A percentile compares a stretch with the other conserved stretches of the same genome.
These are phyloP conservation scores for Microctenopoma stevenorrisi DNA, from an alignment of 2,797 vertebrate genomes.

Conservation along the genomic window DNA sequence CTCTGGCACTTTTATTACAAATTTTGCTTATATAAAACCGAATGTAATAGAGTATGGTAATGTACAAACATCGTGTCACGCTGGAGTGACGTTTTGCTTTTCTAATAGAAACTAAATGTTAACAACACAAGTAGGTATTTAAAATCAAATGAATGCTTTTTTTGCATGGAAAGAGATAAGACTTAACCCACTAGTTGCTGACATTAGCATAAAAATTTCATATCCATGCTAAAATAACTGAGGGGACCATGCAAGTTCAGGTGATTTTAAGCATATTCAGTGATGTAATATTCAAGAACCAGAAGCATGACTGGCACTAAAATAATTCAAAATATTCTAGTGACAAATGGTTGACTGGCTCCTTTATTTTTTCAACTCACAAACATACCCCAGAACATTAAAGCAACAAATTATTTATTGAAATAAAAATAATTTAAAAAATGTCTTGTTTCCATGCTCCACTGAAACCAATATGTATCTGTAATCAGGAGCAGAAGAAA, in stretches of 20 bases:
- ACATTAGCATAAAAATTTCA: slow-evolving; percentile 29
- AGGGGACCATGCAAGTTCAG: slow-evolving; percentile 2
- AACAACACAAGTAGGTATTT: background rate
- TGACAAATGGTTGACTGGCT: slow-evolving; percentile 2
- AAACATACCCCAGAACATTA: slow-evolving; percentile 22
- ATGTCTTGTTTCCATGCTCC: slow-evolving; percentile 55
- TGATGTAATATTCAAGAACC: background rate
- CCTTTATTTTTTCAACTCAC: slow-evolving; percentile 9
- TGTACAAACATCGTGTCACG: background rate
- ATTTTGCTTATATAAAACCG: slow-evolving; percentile 6
- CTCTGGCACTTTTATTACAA: background rate
- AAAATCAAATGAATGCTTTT: background rate
- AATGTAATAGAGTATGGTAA: background rate
- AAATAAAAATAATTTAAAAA: slow-evolving; percentile 51
- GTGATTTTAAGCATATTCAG: background rate
- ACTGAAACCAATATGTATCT: slow-evolving; percentile 74
- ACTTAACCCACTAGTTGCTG: background rate
- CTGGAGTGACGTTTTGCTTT: background rate
- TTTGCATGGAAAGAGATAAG: slow-evolving; percentile 3
- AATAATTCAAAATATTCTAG: background rate
- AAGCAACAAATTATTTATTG: slow-evolving; percentile 49
- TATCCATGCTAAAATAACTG: background rate
- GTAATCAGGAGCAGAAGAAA: slow-evolving; percentile 74
- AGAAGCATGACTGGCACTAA: background rate
- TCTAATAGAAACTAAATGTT: background rate